These are phyloP conservation scores for Mixornis gularis DNA, from an alignment of 2,113 vertebrate species.

Conservation along the genomic window DNA sequence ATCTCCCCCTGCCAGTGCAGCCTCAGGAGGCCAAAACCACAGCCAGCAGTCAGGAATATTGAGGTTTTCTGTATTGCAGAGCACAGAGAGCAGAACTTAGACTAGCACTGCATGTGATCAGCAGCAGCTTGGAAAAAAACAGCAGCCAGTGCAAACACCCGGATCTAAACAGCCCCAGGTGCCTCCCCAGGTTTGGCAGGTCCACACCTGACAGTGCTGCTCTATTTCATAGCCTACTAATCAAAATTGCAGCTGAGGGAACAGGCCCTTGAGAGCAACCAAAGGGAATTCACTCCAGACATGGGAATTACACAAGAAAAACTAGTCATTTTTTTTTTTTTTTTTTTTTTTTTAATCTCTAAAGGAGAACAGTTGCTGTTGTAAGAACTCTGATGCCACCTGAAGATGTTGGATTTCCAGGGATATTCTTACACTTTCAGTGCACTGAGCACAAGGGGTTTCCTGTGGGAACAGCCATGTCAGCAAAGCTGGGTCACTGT, in stretches of 20 bases:
- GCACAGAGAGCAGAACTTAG: neutral
- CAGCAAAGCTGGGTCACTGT: neutral
- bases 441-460: neutral
- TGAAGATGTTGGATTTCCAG: neutral
- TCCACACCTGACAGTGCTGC: neutral
- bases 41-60: neutral
- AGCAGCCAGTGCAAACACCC: neutral
- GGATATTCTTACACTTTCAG: neutral
- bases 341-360: neutral
- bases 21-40: rapidly evolving
- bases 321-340: no score
- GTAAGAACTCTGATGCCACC: neutral
- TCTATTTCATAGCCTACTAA: neutral
- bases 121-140: neutral
- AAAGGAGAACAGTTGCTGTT: neutral
- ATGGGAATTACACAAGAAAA: neutral
- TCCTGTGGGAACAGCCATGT: rapidly evolving
- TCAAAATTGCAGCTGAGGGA: neutral
- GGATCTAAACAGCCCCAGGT: neutral
- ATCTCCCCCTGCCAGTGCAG: neutral
- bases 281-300: neutral
- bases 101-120: neutral
- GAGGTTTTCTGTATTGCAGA: rapidly evolving
- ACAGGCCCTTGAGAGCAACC: neutral
- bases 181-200: neutral